Base-by-base conservation (phyloP, 1,140 invertebrate genomes). In the Cyclina sinensis region DNA sequence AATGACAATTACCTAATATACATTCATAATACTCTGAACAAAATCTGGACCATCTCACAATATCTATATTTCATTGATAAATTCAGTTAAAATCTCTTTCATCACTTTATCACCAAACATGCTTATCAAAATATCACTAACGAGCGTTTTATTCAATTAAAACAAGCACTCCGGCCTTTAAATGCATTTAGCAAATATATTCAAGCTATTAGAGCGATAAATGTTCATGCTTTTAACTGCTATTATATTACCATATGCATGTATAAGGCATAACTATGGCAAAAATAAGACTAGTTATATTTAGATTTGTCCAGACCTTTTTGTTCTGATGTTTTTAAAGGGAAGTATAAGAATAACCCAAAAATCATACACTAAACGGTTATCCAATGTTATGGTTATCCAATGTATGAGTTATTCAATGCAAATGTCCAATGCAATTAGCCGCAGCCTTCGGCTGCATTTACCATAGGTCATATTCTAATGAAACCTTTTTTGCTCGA, bases 11-110 rank as follows among this genome's bases (percentile, higher is more conserved):
- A 5, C n/a, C 27, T n/a, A 7, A 62, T 11, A 62, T 62, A 27
- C 57, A n/a, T 62, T 24, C 7, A 62, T 24, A 62, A 62, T 27
- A 27, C 7, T 62, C 57, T n/a, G n/a, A n/a, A n/a, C 3, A 62
- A 54, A 62, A 70, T 18, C 24, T 70, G 24, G 65, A 70, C 65
- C 65, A 39, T 39, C 32, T 70, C 37, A 14, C 65, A 16, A 37
- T 70, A 70, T 35, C 65, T 70, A 35, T n/a, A 30, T 11, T 70
- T 70, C 65, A 70, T 35, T 37, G 35, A 39, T 70, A 35, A 37
- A 39, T 70, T 70, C 65, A 70, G 30, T 37, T 5, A 39, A 70
- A 70, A 39, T 70, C 65, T 70, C 27, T 70, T 70, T 70, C 65
- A 70, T 70, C 65, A 37, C 30, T 27, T 39, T 70, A 32, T 70